phyloP scores from a whole-genome alignment of 2,888 invertebrate species.

The Cerastis leucographa region DNA sequence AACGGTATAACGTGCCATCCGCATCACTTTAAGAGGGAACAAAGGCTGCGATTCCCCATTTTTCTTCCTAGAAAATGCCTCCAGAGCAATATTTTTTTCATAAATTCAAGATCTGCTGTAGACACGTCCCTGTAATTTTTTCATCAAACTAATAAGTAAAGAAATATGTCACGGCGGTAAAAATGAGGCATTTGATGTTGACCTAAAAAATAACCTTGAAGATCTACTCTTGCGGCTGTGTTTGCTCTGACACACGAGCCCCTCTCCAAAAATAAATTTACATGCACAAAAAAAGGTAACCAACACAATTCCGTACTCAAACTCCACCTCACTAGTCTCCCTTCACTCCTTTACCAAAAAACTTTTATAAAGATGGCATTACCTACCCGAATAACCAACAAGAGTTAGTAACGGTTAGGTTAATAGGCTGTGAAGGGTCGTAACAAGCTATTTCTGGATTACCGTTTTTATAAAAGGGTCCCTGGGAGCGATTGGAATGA shows the following conservation, averaged over 20 bases:
- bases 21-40: neutral
- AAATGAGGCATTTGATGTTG: too few relatives aligned
- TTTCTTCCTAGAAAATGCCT: too few relatives aligned
- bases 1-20: neutral
- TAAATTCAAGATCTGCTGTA: too few relatives aligned
- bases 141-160: too few relatives aligned
- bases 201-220: neutral
- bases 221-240: neutral
- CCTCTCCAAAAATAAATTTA: neutral
- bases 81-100: too few relatives aligned
- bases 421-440: conserved; percentile 43
- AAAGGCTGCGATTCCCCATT: too few relatives aligned
- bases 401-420: conserved; percentile 26
- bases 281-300: neutral
- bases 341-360: neutral
- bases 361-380: neutral
- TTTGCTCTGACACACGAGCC: neutral
- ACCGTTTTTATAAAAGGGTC: conserved; percentile 13
- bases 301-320: neutral
- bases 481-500: conserved; percentile 2
- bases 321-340: neutral
- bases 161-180: too few relatives aligned
- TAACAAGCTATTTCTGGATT: conserved; percentile 25
- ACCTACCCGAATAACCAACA: conserved; percentile 29
- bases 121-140: too few relatives aligned